Conservation (phyloP, 2,888 invertebrate genomes). For the Bombyx huttoni region DNA sequence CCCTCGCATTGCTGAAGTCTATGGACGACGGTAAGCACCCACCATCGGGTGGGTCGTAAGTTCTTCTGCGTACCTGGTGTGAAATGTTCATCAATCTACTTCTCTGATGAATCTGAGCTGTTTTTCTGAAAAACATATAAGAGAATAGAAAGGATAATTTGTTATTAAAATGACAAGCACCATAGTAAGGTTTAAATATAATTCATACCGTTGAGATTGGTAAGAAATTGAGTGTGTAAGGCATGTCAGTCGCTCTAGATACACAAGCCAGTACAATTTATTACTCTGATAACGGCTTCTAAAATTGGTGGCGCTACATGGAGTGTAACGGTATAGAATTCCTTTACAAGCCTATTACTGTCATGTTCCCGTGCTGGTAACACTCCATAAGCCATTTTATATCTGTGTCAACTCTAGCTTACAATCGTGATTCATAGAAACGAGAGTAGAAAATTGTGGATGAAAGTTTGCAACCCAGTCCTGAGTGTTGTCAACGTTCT, state of each 20-base stretch:
- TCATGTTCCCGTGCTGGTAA: constrained; percentile 46
- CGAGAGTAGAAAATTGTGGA: constrained; percentile 31
- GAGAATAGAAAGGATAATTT: too few relatives aligned
- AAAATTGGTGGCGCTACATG: constrained; percentile 30
- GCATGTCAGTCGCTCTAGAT: constrained; percentile 19
- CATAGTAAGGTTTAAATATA: too few relatives aligned
- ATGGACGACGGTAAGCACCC: too few relatives aligned
- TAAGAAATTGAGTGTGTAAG: constrained; percentile 1
- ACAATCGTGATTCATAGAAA: constrained; percentile 41
- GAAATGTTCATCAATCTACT: too few relatives aligned
- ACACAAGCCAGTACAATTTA: constrained; percentile 27
- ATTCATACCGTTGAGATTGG: neutral
- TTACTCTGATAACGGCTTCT: constrained; percentile 25
- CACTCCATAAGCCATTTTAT: constrained; percentile 39
- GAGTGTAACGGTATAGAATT: constrained; percentile 47
- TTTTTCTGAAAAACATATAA: too few relatives aligned
- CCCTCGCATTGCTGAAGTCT: too few relatives aligned
- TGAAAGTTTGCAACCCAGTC: constrained; percentile 4
- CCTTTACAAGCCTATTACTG: constrained; percentile 40
- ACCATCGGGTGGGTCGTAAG: too few relatives aligned
- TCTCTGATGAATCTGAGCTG: too few relatives aligned
- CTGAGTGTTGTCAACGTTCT: neutral
- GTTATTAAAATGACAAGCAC: too few relatives aligned
- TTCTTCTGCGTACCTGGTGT: too few relatives aligned
- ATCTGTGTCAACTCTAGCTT: constrained; percentile 25